phyloP scores from a whole-genome alignment of 2,113 vertebrate species.

The Crotalus tigris region DNA sequence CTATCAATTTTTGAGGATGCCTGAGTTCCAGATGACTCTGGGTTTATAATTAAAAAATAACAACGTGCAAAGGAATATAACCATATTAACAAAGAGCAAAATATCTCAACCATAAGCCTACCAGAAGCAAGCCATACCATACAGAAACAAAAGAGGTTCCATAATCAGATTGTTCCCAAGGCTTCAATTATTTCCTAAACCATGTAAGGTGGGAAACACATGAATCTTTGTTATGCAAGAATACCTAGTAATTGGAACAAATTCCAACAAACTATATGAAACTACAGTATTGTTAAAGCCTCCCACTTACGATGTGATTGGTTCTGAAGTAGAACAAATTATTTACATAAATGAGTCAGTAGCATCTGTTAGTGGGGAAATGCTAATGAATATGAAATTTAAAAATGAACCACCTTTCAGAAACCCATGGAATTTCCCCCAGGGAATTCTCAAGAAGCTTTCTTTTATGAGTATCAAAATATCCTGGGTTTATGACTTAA shows the following conservation, averaged over 20 bases:
- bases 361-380: background rate
- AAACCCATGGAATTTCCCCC: background rate
- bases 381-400: background rate
- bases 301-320: background rate
- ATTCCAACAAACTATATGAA: background rate
- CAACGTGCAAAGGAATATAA: background rate
- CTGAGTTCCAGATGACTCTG: background rate
- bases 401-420: background rate
- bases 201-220: background rate
- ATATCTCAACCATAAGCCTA: background rate
- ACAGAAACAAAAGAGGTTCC: background rate
- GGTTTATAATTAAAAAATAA: background rate
- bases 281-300: background rate
- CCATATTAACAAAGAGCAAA: background rate
- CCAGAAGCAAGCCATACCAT: background rate
- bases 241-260: background rate
- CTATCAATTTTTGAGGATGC: background rate
- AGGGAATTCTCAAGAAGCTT: background rate
- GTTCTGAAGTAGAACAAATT: background rate
- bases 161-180: background rate
- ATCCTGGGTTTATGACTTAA: background rate
- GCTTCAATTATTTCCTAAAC: background rate
- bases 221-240: background rate
- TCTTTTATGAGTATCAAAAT: background rate
- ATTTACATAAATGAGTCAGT: background rate